Evolutionary conservation across 2,888 invertebrate species (phyloP).

Genomic region (Trichopoda pennipes): DNA sequence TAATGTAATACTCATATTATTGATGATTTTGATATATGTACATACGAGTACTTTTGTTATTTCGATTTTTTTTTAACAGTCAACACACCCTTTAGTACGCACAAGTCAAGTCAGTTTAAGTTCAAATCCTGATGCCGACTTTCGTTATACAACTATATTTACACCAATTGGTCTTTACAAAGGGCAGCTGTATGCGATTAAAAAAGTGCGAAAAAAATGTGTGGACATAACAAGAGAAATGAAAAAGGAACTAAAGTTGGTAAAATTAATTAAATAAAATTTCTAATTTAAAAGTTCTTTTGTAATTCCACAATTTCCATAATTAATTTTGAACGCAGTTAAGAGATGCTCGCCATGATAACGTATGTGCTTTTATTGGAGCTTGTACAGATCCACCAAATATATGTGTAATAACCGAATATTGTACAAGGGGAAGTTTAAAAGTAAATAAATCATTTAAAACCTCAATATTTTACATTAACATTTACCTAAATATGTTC

Average conservation of each 20-base stretch:
- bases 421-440: conserved; percentile 93
- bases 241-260: conserved; percentile 95
- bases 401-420: conserved; percentile 93
- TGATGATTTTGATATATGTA: neutral
- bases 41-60: conserved; percentile 12
- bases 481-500: neutral
- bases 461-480: neutral
- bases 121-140: conserved; percentile 95
- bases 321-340: conserved; percentile 83
- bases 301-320: neutral
- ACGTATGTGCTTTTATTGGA: conserved; percentile 94
- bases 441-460: conserved; percentile 84
- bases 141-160: conserved; percentile 93
- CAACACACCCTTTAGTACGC: conserved; percentile 85
- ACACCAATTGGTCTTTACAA: conserved; percentile 95
- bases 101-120: conserved; percentile 95
- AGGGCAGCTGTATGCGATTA: conserved; percentile 92
- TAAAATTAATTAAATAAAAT: conserved; percentile 79
- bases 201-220: conserved; percentile 90
- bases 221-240: conserved; percentile 94
- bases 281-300: neutral
- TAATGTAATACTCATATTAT: neutral
- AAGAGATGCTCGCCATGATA: conserved; percentile 94
- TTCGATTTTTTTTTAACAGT: conserved; percentile 77
- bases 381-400: conserved; percentile 95